Evolutionary conservation across 2,888 invertebrate genomes (phyloP), one percentile per base, ranked within the genome.

Genomic region (Drosophila pseudotalamancana): DNA sequence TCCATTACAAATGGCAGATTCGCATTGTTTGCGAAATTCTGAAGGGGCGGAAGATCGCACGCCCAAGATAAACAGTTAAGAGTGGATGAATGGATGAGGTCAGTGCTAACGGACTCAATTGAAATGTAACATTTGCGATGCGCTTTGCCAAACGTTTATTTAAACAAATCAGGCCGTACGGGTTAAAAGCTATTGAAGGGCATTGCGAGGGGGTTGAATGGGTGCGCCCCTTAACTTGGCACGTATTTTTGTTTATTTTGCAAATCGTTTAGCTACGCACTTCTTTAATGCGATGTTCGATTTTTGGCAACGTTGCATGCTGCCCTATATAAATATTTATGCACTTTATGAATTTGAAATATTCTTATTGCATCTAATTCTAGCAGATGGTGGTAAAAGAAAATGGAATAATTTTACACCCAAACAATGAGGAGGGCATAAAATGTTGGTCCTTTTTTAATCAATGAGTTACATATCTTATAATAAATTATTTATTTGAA

Each of bases 11-110:
- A 53, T 50, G 31, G 35, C 46, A 42, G 61, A 48, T 51, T 55
- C 56, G 50, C 74, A 77, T 74, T 78, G 76, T 77, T 66, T 76
- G 60, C 72, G 35, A 59, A 79, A 54, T 66, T 60, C 42, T 14
- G 34, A 50, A 60, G 45, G 53, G 53, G 21, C 39, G 50, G 55
- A 42, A 64, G 59, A 76, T 68, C 74, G 49, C 37, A 66, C 45
- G 71, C 81, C 64, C 64, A 57, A 77, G 81, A 78, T 80, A 78
- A 78, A 80, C 77, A 77, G 54, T 48, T n/a, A n/a, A n/a, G n/a
- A 62, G 34, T 34, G 57, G 59, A 25, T n/a, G 6, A 12, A 9
- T 45, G 39, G 35, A 48, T 32, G 40, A 34, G 62, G 53, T 39
- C 45, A 49, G 49, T 54, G 40, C 23, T 35, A 67, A 56, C 19